phyloP scores from a whole-genome alignment of 2,113 vertebrate genomes.

The Taxidea taxus region DNA sequence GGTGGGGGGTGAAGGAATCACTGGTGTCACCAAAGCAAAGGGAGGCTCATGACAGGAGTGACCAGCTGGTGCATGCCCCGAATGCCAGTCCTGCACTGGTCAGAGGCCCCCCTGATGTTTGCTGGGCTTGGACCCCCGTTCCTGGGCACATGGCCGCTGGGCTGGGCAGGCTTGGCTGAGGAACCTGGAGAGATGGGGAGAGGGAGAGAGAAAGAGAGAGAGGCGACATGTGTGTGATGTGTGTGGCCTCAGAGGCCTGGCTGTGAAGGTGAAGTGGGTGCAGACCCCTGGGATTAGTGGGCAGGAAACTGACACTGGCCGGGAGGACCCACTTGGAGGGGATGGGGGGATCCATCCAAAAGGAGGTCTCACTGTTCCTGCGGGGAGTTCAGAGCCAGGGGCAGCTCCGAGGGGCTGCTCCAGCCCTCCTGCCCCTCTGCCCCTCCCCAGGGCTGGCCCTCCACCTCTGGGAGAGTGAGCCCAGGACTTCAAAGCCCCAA shows the following conservation, averaged over 20 bases:
- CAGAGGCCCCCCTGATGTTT: not conserved
- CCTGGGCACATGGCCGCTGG: not conserved
- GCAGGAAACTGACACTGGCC: not conserved
- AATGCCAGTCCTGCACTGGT: fast-evolving
- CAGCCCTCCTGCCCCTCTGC: fast-evolving
- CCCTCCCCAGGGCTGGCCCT: not conserved
- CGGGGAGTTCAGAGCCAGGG: not conserved
- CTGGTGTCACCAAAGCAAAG: not conserved
- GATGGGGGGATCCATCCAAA: fast-evolving
- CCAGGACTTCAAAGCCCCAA: not conserved
- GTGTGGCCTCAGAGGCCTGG: not conserved
- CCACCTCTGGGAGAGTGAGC: not conserved
- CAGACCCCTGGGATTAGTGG: not conserved
- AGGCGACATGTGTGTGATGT: not conserved
- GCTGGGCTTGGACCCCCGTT: not conserved
- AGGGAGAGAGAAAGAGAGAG: not conserved
- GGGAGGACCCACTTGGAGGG: not conserved
- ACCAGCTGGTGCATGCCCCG: fast-evolving
- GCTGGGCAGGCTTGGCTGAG: not conserved
- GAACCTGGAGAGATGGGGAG: no score
- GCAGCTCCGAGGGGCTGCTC: not conserved
- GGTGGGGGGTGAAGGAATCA: not conserved
- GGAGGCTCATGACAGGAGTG: not conserved
- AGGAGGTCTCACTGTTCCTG: not conserved
- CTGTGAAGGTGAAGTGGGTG: not conserved